A percentile compares a stretch with the other conserved stretches of the same genome.
These are phyloP conservation scores for Drosophila bifasciata DNA, from an alignment of 1,140 invertebrate genomes.

Conservation along the genomic window DNA sequence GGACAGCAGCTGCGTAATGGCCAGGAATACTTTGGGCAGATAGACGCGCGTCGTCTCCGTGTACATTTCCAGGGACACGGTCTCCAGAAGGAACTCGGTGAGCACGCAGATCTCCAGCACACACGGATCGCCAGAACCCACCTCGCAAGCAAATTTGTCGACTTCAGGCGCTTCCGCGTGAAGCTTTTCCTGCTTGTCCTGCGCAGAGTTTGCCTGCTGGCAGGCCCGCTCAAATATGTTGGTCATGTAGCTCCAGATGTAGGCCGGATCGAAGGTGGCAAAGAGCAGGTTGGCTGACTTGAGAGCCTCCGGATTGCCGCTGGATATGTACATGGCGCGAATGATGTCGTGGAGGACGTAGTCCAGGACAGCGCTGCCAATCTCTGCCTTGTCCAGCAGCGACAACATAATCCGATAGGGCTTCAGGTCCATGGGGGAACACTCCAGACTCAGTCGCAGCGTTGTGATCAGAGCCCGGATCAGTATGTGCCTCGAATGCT, in stretches of 20 bases:
- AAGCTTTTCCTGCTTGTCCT: conserved; percentile 15
- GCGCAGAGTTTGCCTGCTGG: conserved; percentile 65
- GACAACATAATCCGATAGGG: conserved; percentile 94
- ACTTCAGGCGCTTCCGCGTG: conserved; percentile 3
- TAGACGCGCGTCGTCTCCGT: conserved; percentile 92
- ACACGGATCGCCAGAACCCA: conserved; percentile 87
- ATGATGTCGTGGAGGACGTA: conserved; percentile 94
- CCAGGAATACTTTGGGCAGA: conserved; percentile 89
- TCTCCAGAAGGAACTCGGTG: conserved; percentile 91
- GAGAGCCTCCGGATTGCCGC: conserved; percentile 86
- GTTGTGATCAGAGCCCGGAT: conserved; percentile 88
- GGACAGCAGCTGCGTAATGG: conserved; percentile 87
- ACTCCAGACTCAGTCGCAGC: conserved; percentile 86
- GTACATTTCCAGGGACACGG: conserved; percentile 92
- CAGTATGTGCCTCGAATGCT: conserved; percentile 89
- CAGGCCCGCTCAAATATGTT: conserved; percentile 89
- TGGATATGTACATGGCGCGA: conserved; percentile 85
- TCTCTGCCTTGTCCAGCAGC: conserved; percentile 94
- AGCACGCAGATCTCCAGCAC: conserved; percentile 89
- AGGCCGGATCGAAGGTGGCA: conserved; percentile 92
- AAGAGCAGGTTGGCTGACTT: conserved; percentile 95
- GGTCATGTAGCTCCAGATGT: conserved; percentile 94
- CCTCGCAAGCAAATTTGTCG: conserved; percentile 84
- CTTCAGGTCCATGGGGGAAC: conserved; percentile 88
- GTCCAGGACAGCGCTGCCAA: conserved; percentile 93